Evolutionary conservation across 1,140 invertebrate genomes (phyloP), one percentile per base, ranked within the genome.

Genomic region (Ptiloglossa arizonensis): DNA sequence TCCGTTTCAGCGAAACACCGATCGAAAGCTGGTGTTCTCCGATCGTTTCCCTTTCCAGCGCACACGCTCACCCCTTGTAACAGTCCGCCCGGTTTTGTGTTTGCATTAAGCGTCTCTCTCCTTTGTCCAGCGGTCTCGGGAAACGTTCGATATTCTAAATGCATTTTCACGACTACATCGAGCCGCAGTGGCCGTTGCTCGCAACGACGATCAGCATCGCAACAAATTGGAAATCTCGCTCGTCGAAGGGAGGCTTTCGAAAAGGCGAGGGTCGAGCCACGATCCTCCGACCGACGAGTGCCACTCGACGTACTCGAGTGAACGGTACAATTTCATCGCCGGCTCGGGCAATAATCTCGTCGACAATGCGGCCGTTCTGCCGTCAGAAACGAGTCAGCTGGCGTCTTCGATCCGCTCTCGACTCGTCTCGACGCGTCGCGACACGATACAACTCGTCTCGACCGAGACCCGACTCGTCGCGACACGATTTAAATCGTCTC

Each of bases 261-360:
- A 62, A 35, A 50, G 74, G 60, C 19, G 57, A 73, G 56, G 60
- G 71, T 83, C 73, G 62, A 70, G 56, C 59, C 64, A 22, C 57
- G 74, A 68, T 82, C 70, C 82, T 32, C 38, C 54, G 62, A 52
- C 29, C 15, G 17, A 44, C 50, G 77, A 78, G 44, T 57, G 59
- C 54, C 79, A 15, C 68, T 75, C 50, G 70, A 79, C 57, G 29
- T 52, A 54, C 48, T 75, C 67, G 70, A 80, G 75, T 57, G 69
- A 78, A 70, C 71, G 67, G 60, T 75, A 76, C 71, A 80, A 83
- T 85, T 84, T 84, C 82, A 83, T 84, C 64, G 77, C 59, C 64
- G 32, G 50, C 67, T 66, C 69, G 44, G 56, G 56, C 57, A 73
- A 85, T 85, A 72, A 83, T 85, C 81, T 77, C 72, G 81, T n/a